Base-by-base conservation (phyloP, 2,888 invertebrate species). In the Mantis religiosa region DNA sequence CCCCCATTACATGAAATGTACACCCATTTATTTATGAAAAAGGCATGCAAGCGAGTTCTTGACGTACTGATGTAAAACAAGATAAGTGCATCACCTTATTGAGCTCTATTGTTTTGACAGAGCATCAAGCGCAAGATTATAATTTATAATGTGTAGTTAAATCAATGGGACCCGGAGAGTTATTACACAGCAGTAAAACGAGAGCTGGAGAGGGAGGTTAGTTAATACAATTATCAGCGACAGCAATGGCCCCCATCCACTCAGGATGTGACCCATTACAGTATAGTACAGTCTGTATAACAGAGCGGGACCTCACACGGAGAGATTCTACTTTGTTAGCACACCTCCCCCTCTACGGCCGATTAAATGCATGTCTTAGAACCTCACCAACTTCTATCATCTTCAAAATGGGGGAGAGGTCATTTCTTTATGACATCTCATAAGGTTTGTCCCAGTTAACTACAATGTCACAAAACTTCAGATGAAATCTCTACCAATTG, bases 141-240 rank as follows among this genome's bases (percentile, higher is more conserved):
- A 88, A 88, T 88, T 88, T 88, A 88, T 88, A 88, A 88, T 88
- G 88, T 88, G 88, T 88, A 85, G 88, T 88, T 88, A 88, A 88
- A 88, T 88, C 88, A 88, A 88, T 88, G 88, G 88, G 85, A 84
- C 88, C 85, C 85, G 85, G 85, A 88, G 85, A 88, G 84, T 88
- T 88, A 85, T 85, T 85, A 88, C 88, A 88, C 82, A 85, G 88
- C 84, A 88, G 88, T 88, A 81, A 85, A 28, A 34, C 28, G 34
- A 83, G 87, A 83, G 82, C 84, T 47, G 14, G 71, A 71, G 54
- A 82, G 88, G 54, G 81, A 83, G 84, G 88, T 30, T 41, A 25
- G 84, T 47, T 88, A 88, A 88, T 88, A 88, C 85, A 84, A 88
- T 88, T 88, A 88, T 25, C 54, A 84, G 34, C 88, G 85, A 85